Evolutionary conservation across 2,888 invertebrate genomes (phyloP).

Genomic region (Chaetoderma sp.): DNA sequence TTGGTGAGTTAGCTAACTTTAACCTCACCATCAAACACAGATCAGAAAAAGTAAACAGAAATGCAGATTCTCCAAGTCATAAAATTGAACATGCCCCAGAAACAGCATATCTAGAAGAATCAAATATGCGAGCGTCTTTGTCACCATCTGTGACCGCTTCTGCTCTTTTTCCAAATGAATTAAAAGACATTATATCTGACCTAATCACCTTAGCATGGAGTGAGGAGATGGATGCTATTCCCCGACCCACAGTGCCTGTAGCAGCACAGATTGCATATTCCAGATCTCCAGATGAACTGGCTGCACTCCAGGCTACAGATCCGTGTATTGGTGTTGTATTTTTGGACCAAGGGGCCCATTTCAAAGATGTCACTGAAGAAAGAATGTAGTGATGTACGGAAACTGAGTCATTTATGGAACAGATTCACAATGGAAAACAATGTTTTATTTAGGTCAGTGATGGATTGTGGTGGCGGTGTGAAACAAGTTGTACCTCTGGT

Average conservation of each 20-base stretch:
- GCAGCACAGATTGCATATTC: background rate
- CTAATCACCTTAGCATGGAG: too few relatives aligned
- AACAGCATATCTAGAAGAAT: background rate
- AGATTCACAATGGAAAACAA: background rate
- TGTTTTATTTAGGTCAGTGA: background rate
- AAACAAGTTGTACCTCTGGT: background rate
- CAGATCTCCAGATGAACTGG: background rate
- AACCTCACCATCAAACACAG: conserved; percentile 35
- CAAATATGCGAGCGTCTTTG: too few relatives aligned
- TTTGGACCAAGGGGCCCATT: background rate
- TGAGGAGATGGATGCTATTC: background rate
- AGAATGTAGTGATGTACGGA: background rate
- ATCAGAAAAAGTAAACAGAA: conserved; percentile 27
- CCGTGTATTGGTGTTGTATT: background rate
- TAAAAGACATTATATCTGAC: too few relatives aligned
- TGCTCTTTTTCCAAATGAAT: too few relatives aligned
- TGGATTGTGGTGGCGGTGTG: background rate
- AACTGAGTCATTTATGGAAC: background rate
- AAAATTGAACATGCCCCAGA: conserved; percentile 3
- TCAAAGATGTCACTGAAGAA: background rate
- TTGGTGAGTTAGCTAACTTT: conserved; percentile 32
- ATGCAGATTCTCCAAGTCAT: conserved; percentile 36
- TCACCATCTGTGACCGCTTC: too few relatives aligned
- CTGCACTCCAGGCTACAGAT: background rate
- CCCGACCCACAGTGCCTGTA: background rate